Evolutionary conservation across 1,140 invertebrate species (phyloP).

Genomic region (Drosophila bipectinata): DNA sequence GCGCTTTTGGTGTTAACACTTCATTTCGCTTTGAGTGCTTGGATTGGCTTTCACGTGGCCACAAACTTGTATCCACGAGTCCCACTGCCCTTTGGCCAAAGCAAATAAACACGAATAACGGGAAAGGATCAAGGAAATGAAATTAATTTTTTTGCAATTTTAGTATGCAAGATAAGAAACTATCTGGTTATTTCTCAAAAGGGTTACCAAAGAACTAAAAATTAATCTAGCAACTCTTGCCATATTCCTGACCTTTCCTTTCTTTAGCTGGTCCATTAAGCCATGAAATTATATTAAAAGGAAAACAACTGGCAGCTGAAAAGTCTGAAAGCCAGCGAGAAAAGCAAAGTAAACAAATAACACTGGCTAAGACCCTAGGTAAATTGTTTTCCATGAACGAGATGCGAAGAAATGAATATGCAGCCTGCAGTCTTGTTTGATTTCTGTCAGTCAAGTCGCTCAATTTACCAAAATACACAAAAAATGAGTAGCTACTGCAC

Average conservation of each 20-base stretch:
- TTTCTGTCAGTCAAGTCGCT: constrained; percentile 27
- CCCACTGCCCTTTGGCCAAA: constrained; percentile 29
- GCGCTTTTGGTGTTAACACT: constrained; percentile 58
- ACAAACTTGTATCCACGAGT: constrained; percentile 19
- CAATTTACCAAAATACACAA: constrained; percentile 22
- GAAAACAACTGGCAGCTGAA: constrained; percentile 35
- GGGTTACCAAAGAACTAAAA: background rate
- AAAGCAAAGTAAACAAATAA: constrained; percentile 57
- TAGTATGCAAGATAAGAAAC: background rate
- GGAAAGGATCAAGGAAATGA: constrained; percentile 33
- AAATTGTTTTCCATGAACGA: constrained; percentile 43
- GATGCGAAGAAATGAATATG: background rate
- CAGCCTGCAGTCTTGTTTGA: constrained; percentile 23
- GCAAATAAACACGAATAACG: constrained; percentile 38
- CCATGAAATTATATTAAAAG: constrained; percentile 49
- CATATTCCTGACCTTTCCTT: background rate
- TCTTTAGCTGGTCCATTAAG: constrained; percentile 26
- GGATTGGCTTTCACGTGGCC: constrained; percentile 40
- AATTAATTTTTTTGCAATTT: constrained; percentile 46
- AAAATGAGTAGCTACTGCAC: background rate
- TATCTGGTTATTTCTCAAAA: background rate
- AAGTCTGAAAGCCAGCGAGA: constrained; percentile 35
- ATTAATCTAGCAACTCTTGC: background rate
- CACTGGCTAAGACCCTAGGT: constrained; percentile 34
- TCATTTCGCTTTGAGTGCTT: constrained; percentile 58